These are phyloP conservation scores for Thecocarcelia acutangulata DNA, from an alignment of 2,888 invertebrate genomes.

Conservation along the genomic window DNA sequence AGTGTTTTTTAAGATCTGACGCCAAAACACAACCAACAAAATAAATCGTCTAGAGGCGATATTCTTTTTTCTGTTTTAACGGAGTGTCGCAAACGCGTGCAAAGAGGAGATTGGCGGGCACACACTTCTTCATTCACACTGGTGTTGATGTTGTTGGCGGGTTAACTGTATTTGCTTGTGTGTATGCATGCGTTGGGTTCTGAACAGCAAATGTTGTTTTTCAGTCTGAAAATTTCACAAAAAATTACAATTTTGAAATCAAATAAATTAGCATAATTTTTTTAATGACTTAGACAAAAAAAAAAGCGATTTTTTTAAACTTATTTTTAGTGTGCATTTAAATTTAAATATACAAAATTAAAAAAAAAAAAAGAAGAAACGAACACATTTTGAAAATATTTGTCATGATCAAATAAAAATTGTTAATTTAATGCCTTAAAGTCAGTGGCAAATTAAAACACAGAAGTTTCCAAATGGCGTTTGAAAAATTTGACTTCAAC, in stretches of 20 bases:
- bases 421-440: not conserved
- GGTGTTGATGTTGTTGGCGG: not conserved
- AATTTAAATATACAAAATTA: conserved; percentile 22
- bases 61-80: conserved; percentile 15
- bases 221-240: conserved; percentile 37
- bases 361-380: not conserved
- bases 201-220: conserved; percentile 43
- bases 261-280: conserved; percentile 48
- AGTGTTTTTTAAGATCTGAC: conserved; percentile 59
- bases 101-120: conserved; percentile 26
- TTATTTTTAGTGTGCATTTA: conserved; percentile 38
- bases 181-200: not conserved
- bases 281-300: conserved; percentile 14
- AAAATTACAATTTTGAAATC: conserved; percentile 44
- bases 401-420: conserved; percentile 48
- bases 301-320: conserved; percentile 8
- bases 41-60: conserved; percentile 56
- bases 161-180: not conserved
- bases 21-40: conserved; percentile 49
- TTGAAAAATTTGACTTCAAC: no score
- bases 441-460: conserved; percentile 1
- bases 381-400: conserved; percentile 34
- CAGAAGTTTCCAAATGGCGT: no score
- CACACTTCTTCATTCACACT: not conserved
- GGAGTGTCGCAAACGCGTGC: conserved; percentile 49